Percentiles rank a stretch among this genome's conserved stretches.
These are phyloP conservation scores for Calidris pygmaea DNA, from an alignment of 2,113 vertebrate species.

Conservation along the genomic window DNA sequence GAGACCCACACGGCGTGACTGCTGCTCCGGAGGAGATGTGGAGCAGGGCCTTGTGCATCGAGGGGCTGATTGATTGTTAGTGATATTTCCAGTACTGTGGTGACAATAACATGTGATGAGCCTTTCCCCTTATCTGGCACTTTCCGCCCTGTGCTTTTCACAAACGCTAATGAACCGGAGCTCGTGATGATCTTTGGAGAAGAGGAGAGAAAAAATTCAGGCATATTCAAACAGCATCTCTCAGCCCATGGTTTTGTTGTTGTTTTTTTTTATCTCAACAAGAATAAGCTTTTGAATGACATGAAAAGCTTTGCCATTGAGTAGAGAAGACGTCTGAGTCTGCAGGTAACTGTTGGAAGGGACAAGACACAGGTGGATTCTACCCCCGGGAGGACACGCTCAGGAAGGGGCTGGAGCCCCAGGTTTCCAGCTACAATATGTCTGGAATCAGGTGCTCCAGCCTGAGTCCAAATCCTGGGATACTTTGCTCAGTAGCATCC, in stretches of 20 bases:
- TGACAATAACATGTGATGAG: constrained; percentile 35
- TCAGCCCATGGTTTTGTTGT: background rate
- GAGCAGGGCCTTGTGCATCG: background rate
- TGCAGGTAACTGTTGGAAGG: background rate
- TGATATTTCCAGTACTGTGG: constrained; percentile 26
- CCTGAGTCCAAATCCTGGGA: background rate
- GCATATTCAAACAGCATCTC: constrained; percentile 18
- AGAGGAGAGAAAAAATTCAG: constrained; percentile 18
- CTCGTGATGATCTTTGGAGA: constrained; percentile 31
- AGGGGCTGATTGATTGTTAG: constrained; percentile 12
- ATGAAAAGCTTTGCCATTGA: background rate
- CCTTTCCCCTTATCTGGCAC: constrained; percentile 48
- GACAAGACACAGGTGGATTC: background rate
- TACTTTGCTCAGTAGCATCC: background rate
- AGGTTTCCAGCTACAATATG: background rate
- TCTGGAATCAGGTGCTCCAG: background rate
- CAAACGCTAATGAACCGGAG: background rate
- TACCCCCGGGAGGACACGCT: background rate
- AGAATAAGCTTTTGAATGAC: background rate
- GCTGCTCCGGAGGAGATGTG: background rate
- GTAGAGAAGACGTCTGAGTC: background rate
- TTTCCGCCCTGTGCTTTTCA: constrained; percentile 10
- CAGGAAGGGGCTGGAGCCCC: background rate
- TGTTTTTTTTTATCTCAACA: background rate
- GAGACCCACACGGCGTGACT: background rate